Evolutionary conservation across 2,888 invertebrate genomes (phyloP), one percentile per base, ranked within the genome.

Genomic region (Bombylius discolor): DNA sequence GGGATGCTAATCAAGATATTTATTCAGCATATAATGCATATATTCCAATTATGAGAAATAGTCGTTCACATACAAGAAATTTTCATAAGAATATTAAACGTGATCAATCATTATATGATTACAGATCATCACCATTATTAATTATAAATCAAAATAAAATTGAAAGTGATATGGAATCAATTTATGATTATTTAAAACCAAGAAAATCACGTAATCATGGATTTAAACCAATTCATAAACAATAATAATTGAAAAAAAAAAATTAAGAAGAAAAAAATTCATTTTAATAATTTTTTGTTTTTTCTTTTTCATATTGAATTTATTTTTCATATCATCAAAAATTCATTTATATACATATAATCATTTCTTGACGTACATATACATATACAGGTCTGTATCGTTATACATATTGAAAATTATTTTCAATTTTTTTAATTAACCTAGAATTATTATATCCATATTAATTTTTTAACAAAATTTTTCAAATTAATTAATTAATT

Each of bases 171-270:
- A 68, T 73, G 71, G 73, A 73, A 62, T 72, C 73, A 59, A 73
- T 73, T 66, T 73, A 73, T 64, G 73, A 72, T 57, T 73, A 73
- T 64, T 64, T 73, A 51, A 73, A 73, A 63, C 73, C 73, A 31
- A 71, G 73, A 61, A 72, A 72, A 60, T 68, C 69, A 59, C 70
- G 72, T 60, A 71, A 70, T 63, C 68, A 73, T 52, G 72, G 73
- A 59, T 63, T 72, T 58, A 73, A 72, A 65, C 68, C 70, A 65
- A 68, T 72, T 57, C 69, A 70, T 32, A 55, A 55, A 45, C 49
- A 46, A 36, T 7, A 36, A 7, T 8, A n/a, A 36, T 7, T 36
- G 34, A 3, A 36, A 7, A 36, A 36, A 7, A 36, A 36, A 36
- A 36, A 3, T 5, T 8, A 36, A 36, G 4, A 36, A 2, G 4